Conservation (phyloP, 2,797 vertebrate species). For the Coluber constrictor region DNA sequence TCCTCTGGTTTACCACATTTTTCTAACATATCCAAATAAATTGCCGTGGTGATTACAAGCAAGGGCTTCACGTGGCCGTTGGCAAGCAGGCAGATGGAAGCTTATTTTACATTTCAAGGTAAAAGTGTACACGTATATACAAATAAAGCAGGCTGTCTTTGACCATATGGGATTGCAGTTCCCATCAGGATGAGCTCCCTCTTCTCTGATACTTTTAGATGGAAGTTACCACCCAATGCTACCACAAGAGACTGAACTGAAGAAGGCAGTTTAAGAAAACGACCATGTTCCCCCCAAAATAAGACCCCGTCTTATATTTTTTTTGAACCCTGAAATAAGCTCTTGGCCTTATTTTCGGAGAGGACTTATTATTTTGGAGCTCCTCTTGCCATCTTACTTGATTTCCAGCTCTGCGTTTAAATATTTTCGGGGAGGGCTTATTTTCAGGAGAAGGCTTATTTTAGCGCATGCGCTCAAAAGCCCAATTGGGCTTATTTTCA, state of each 20-base stretch:
- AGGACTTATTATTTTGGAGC: no score
- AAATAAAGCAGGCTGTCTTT: not conserved
- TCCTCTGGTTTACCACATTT: accelerated
- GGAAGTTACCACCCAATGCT: not conserved
- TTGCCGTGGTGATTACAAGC: not conserved
- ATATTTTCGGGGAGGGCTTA: no score
- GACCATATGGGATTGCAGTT: not conserved
- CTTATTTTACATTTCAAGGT: not conserved
- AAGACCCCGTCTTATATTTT: no score
- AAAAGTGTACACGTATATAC: not conserved
- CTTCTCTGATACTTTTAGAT: not conserved
- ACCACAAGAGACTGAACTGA: not conserved
- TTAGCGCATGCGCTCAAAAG: no score
- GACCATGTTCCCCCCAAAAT: no score
- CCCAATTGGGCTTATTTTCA: no score
- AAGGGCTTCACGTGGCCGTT: not conserved
- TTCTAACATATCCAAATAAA: not conserved
- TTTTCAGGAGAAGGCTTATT: no score
- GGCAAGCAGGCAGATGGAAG: not conserved
- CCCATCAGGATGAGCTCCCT: not conserved
- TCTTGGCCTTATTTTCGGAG: no score
- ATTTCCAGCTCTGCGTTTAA: no score
- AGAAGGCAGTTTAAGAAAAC: not conserved
- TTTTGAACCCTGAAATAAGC: no score
- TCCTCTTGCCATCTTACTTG: no score